Conservation (phyloP, 1,140 invertebrate genomes). For the Aphelenchoides fujianensis region DNA sequence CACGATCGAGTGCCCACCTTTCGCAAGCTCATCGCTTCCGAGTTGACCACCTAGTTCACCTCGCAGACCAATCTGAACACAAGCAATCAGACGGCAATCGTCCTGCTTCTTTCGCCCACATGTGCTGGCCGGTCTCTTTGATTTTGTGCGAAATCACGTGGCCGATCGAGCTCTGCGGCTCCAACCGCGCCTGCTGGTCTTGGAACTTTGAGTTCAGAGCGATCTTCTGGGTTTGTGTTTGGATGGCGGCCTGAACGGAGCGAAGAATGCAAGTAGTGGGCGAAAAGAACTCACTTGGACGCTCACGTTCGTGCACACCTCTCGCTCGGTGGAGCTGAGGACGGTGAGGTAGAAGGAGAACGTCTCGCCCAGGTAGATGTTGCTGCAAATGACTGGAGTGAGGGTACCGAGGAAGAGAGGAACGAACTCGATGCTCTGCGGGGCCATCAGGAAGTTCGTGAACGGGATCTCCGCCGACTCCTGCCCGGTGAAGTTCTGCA, state of each 20-base stretch:
- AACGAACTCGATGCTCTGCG: constrained; percentile 90
- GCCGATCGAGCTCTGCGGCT: constrained; percentile 81
- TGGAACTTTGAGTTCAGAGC: constrained; percentile 71
- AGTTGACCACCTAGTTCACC: constrained; percentile 77
- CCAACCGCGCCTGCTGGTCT: constrained; percentile 68
- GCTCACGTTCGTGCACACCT: constrained; percentile 71
- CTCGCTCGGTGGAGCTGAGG: constrained; percentile 83
- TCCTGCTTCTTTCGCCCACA: constrained; percentile 74
- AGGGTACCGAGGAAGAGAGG: too few relatives aligned
- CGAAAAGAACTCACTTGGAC: constrained; percentile 73
- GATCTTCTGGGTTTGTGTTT: constrained; percentile 82
- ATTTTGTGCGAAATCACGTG: constrained; percentile 96
- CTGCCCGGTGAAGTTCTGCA: constrained; percentile 73
- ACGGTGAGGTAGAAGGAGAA: constrained; percentile 96
- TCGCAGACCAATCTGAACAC: constrained; percentile 87
- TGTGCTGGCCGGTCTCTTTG: constrained; percentile 93
- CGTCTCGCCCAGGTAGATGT: constrained; percentile 86
- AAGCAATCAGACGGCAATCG: too few relatives aligned
- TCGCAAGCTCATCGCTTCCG: constrained; percentile 67
- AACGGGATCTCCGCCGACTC: constrained; percentile 73
- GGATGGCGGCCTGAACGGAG: constrained; percentile 78
- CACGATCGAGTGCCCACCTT: too few relatives aligned
- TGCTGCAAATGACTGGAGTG: constrained; percentile 66
- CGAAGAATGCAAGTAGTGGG: neutral
- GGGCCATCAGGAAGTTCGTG: constrained; percentile 82